Base-by-base conservation (phyloP, 2,113 vertebrate genomes). In the Mus pahari region DNA sequence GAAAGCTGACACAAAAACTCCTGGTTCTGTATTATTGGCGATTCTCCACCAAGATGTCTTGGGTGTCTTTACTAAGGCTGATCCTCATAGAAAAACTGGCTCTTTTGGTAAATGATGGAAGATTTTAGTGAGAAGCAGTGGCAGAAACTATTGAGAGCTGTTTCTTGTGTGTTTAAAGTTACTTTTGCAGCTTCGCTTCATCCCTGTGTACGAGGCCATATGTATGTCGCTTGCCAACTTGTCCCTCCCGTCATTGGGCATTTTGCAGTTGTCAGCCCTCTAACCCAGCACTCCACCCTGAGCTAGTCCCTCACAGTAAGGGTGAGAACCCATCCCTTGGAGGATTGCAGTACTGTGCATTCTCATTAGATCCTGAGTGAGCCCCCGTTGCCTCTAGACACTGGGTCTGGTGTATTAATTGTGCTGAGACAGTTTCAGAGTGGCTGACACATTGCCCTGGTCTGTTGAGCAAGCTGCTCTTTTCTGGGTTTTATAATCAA, bases 401-500 rank as follows among this genome's bases (percentile, higher is more conserved):
- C 97, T 86, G 96, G 98, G 96, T 97, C 96, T 93, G 95, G 86
- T 97, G 92, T 98, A 95, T 98, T 99, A 98, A 98, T 98, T 98
- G 98, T 97, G 97, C 98, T 92, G 97, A 98, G 98, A 98, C 98
- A 96, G 92, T 98, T 98, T 97, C 89, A 97, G 97, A 96, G 98
- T 97, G 98, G 97, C 96, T 98, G 98, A 98, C 98, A 62, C 96
- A 97, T 97, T 78, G 92, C 93, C 36, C 75, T 98, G 98, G 98
- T 98, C 98, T 94, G 97, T 97, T 98, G 98, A 98, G 98, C 98
- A 98, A 98, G 97, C 97, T 96, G 97, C 98, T 98, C 98, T 98
- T 98, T 98, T 98, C 98, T 98, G 98, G 98, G 98, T 99, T 98
- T 99, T 98, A 98, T 98, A 98, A 98, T 98, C 97, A 97, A 96